phyloP scores from a whole-genome alignment of 2,797 vertebrate species.

The Poeciliopsis presidionis region DNA sequence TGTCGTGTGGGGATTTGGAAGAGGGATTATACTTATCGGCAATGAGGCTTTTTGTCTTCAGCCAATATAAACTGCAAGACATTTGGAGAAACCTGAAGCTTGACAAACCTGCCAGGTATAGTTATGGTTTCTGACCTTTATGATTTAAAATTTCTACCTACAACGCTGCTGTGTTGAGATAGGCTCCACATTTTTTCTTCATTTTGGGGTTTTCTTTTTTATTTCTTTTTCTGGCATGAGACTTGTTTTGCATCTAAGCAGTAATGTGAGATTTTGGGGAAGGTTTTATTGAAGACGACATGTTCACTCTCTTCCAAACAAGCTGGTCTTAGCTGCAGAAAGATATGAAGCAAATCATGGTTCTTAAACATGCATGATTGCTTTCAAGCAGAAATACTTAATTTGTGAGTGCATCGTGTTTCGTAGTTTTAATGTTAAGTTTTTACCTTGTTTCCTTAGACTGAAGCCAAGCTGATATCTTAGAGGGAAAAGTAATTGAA shows the following conservation, averaged over 20 bases:
- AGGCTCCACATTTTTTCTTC: constrained; percentile 33
- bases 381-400: constrained; percentile 4
- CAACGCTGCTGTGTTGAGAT: constrained; percentile 30
- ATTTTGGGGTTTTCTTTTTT: constrained; percentile 36
- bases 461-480: background rate
- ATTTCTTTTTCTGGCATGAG: constrained; percentile 54
- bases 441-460: background rate
- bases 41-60: background rate
- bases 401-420: background rate
- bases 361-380: constrained; percentile 24
- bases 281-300: constrained; percentile 54
- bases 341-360: constrained; percentile 53
- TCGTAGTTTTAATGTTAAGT: background rate
- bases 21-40: background rate
- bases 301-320: constrained; percentile 51
- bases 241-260: constrained; percentile 40
- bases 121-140: constrained; percentile 9
- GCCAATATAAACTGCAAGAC: background rate
- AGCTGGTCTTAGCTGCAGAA: constrained; percentile 55
- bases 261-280: constrained; percentile 31
- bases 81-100: constrained; percentile 26
- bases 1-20: background rate
- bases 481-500: background rate
- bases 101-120: constrained; percentile 14
- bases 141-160: constrained; percentile 19